These are phyloP conservation scores for Parauchenoglanis ngamensis DNA, from an alignment of 2,797 vertebrate genomes.

Conservation along the genomic window DNA sequence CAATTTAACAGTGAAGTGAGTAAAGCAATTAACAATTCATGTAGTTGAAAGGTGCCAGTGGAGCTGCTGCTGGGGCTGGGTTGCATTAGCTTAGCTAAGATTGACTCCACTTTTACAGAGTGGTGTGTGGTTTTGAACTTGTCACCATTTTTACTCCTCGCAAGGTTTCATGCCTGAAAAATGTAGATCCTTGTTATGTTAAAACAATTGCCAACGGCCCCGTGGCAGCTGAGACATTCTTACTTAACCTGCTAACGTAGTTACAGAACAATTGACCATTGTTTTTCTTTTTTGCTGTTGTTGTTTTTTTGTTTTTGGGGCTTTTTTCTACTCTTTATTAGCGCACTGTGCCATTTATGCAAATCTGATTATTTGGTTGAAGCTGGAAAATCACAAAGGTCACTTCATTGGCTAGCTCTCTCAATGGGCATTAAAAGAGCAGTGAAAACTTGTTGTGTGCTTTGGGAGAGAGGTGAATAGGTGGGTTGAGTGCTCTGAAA, in stretches of 20 bases:
- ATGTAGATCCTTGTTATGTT: background rate
- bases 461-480: constrained; percentile 54
- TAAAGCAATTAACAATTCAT: background rate
- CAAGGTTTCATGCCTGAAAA: background rate
- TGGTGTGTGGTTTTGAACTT: background rate
- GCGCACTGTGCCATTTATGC: constrained; percentile 37
- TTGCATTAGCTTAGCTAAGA: background rate
- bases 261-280: background rate
- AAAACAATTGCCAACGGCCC: background rate
- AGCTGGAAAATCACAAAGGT: constrained; percentile 51
- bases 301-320: background rate
- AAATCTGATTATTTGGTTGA: constrained; percentile 38
- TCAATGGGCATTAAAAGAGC: constrained; percentile 51
- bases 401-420: constrained; percentile 56
- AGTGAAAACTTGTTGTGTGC: constrained; percentile 51
- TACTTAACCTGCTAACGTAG: background rate
- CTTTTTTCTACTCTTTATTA: background rate
- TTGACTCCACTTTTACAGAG: background rate
- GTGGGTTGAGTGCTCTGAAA: constrained; percentile 55
- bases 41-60: background rate
- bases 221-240: background rate
- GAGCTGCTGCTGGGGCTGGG: background rate
- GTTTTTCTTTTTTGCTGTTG: background rate
- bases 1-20: background rate
- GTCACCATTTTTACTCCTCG: background rate